phyloP scores from a whole-genome alignment of 2,888 invertebrate species.

The Napeogenes inachia region DNA sequence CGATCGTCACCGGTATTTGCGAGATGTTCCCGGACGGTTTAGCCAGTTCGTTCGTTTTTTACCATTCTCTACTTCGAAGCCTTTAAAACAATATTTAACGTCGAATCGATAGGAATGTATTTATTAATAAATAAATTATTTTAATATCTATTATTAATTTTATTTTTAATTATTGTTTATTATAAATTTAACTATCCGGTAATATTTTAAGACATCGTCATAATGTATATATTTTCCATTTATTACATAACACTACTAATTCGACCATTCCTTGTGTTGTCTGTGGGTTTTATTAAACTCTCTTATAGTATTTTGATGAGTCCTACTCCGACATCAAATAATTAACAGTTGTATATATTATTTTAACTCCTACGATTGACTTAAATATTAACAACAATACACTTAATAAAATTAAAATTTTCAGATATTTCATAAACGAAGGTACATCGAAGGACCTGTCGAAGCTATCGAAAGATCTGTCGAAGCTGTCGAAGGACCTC shows the following conservation, averaged over 20 bases:
- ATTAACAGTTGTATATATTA: not conserved
- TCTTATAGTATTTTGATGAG: no score
- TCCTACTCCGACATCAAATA: not conserved
- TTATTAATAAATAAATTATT: no score
- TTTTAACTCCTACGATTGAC: no score
- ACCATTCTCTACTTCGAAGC: no score
- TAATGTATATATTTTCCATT: conserved; percentile 2
- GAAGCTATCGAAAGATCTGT: conserved; percentile 66
- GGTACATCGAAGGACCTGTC: conserved; percentile 69
- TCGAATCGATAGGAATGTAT: no score
- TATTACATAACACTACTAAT: not conserved
- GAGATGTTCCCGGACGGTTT: not conserved
- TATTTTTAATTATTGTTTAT: no score
- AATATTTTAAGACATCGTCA: not conserved
- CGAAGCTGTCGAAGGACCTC: conserved; percentile 69
- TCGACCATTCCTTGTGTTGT: no score
- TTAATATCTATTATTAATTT: no score
- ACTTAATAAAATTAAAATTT: conserved; percentile 13
- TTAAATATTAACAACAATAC: not conserved
- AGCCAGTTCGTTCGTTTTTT: no score
- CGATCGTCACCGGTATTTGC: not conserved
- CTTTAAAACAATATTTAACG: no score
- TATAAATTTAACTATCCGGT: no score
- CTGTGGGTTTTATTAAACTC: not conserved
- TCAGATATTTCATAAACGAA: conserved; percentile 65